Evolutionary conservation across 2,797 vertebrate genomes (phyloP).

Genomic region (Esox lucius): DNA sequence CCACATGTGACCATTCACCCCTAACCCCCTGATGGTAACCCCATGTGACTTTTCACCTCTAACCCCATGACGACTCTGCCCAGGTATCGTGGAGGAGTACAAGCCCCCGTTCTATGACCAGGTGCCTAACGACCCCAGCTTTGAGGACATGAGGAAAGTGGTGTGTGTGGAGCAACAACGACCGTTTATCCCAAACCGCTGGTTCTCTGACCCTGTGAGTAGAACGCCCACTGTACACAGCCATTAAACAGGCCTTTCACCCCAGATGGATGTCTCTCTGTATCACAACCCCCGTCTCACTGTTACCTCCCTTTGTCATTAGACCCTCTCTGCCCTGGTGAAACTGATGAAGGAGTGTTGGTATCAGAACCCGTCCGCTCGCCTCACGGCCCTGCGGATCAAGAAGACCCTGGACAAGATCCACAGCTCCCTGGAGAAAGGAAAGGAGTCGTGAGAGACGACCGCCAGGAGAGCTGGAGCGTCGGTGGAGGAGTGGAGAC

Average conservation of each 20-base stretch:
- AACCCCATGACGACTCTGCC: not conserved
- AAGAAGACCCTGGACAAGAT: slow-evolving; percentile 86
- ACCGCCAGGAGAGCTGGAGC: slow-evolving; percentile 6
- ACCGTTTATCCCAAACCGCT: slow-evolving; percentile 82
- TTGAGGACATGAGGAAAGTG: slow-evolving; percentile 84
- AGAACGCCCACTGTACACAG: not conserved
- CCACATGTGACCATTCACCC: no score
- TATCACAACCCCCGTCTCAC: not conserved
- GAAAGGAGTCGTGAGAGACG: slow-evolving; percentile 74
- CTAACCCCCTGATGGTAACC: no score
- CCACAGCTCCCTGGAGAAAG: slow-evolving; percentile 79
- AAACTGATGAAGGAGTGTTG: slow-evolving; percentile 86
- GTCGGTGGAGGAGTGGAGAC: slow-evolving; percentile 25
- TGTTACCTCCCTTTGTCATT: not conserved
- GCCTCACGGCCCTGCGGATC: slow-evolving; percentile 81
- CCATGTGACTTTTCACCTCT: not conserved
- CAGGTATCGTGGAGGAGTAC: slow-evolving; percentile 84
- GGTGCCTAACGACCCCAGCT: slow-evolving; percentile 83
- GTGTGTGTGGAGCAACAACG: slow-evolving; percentile 84
- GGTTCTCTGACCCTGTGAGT: slow-evolving; percentile 83
- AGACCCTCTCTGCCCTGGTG: slow-evolving; percentile 81
- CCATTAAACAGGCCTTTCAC: not conserved
- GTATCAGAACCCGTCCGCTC: slow-evolving; percentile 84
- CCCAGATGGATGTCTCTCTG: no score
- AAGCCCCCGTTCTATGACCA: slow-evolving; percentile 84